Base-by-base conservation (phyloP, 2,797 vertebrate species). In the Sebastes cheni region DNA sequence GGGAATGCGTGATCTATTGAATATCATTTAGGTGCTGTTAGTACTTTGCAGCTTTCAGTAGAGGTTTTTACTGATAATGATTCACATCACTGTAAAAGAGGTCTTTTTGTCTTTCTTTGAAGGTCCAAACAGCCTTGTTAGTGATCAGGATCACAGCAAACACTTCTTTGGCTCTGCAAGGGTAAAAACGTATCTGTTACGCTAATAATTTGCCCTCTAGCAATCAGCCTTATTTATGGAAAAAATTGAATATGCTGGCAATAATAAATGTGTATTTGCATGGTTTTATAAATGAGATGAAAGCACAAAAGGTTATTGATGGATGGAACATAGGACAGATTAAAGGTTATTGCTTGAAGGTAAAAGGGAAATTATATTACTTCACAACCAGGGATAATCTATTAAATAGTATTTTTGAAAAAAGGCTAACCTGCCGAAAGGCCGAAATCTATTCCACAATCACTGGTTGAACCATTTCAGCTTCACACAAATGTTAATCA, bases 261-360 rank as follows among this genome's bases (percentile, higher is more conserved):
- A 71, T 42, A 72, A 72, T 52, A 58, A 77, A 72, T 78, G 11
- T 74, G 12, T 32, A 75, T 78, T 69, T 72, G 6, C n/a, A 34
- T 68, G 20, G 62, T 75, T 86, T 79, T 69, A n/a, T 64, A 70
- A 70, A 68, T 69, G 27, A 73, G 60, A 29, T 23, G 10, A 69
- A 79, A 72, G 52, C 42, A 82, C 42, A 29, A 85, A 85, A 66
- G 23, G 46, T 71, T 75, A 75, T 29, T 83, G 65, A 84, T 73
- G 58, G 27, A 30, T 56, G 56, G 13, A 54, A 30, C 20, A 50
- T 30, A 12, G 20, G 23, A n/a, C 29, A 32, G 23, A 72, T 50
- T 67, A 20, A 67, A 30, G 27, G 66, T 23, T 46, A 1, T 67
- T 23, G 73, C 71, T 76, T 67, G 42, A 58, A 67, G 81, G 50